Evolutionary conservation across 2,888 invertebrate species (phyloP), one percentile per base, ranked within the genome.

Genomic region (Mycalesis mineus): DNA sequence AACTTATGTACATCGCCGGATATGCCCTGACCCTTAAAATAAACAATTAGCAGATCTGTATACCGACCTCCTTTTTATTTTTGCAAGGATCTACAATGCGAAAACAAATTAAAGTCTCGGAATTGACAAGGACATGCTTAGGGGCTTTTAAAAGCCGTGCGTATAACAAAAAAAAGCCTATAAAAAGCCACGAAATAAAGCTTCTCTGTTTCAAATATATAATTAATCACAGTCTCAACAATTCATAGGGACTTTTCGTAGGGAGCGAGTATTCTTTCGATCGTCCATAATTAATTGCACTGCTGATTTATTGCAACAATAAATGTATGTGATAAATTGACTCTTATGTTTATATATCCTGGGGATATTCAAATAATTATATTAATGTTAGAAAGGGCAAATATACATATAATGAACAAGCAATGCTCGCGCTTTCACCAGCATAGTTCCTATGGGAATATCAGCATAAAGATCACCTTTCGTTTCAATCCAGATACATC

Each of bases 201-300:
- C 22, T 8, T 7, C 33, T 39, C 41, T 36, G 33, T 17, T 55
- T 22, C 28, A 22, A 55, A 49, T 36, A 41, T 9, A 50, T 36
- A 45, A 54, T 55, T 48, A 55, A 55, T 55, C 55, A 55, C 48
- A 13, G 48, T 49, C 49, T 33, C 17, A 8, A 41, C 48, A 49
- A 55, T 48, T 49, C 55, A 49, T 33, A 48, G 31, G 48, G 48
- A 55, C 47, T 55, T 36, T 44, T 53, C 15, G 36, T 13, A 48
- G 31, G 9, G 31, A 39, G 14, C 47, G 40, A 29, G 29, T 40
- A 28, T 39, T 49, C 49, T 37, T 49, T 39, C 49, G 37, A 28
- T 28, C 39, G 47, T 47, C 31, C 47, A 31, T 48, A 49, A 56
- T 50, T 49, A 56, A 56, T 56, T 42, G 14, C 13, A 22, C 28